Evolutionary conservation across 2,888 invertebrate genomes (phyloP).

Genomic region (Polymixis flavicincta): DNA sequence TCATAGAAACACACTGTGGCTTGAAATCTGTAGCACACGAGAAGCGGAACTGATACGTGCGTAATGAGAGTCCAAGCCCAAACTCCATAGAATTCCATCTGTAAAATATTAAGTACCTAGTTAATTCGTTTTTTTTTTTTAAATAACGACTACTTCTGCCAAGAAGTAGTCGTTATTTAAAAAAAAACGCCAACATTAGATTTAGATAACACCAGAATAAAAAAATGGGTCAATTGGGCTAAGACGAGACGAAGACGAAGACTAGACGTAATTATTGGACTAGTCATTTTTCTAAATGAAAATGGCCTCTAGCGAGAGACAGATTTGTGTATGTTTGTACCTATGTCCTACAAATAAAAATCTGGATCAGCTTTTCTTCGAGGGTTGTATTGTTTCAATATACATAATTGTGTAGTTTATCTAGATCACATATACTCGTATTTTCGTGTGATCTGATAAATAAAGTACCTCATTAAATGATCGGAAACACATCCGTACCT

Average conservation of each 20-base stretch:
- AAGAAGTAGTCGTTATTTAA: no score
- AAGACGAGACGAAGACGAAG: no score
- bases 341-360: neutral
- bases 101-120: slow-evolving; percentile 22
- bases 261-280: neutral
- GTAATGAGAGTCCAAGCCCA: slow-evolving; percentile 95
- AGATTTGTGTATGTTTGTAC: neutral
- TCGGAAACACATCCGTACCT: slow-evolving; percentile 75
- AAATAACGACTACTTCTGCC: neutral
- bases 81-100: slow-evolving; percentile 92
- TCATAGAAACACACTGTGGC: slow-evolving; percentile 94
- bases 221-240: neutral
- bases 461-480: neutral
- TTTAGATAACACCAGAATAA: neutral
- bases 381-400: neutral
- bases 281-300: neutral
- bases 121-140: neutral
- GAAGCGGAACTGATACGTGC: slow-evolving; percentile 92
- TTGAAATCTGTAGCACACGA: slow-evolving; percentile 94
- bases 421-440: neutral
- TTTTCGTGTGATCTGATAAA: neutral
- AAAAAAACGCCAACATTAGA: no score
- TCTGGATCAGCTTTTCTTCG: neutral
- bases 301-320: neutral
- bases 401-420: neutral